Base-by-base conservation (phyloP, 2,888 invertebrate genomes). In the Sphecodes monilicornis region DNA sequence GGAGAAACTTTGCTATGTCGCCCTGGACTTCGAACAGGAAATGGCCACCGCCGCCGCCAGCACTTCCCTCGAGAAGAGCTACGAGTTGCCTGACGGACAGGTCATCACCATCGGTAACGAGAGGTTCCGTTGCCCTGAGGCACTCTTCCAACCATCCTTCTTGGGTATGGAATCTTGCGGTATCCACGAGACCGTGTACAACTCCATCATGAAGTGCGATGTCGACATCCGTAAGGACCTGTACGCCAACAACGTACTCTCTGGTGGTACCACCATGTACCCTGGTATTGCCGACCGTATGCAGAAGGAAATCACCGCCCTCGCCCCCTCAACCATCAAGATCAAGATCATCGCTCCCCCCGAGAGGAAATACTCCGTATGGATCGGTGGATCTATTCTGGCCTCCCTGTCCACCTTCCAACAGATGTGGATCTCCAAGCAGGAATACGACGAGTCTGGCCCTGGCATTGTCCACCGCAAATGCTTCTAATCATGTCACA, bases 381-480 rank as follows among this genome's bases (percentile, higher is more conserved):
- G 98, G 99, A 99, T 99, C 96, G 99, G 99, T 95, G 99, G 99
- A 91, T 99, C 96, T 98, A 89, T 99, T 96, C 96, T 99, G 94
- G 98, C 98, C 80, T 98, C 98, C 39, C 96, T 99, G 91, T 97
- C 97, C 94, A 98, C 98, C 95, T 97, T 98, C 96, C 98, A 98
- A 32, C 98, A 97, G 95, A 98, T 98, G 97, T 99, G 98, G 98
- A 98, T 98, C 96, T 98, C 98, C 95, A 98, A 98, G 96, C 98
- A 98, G 96, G 98, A 99, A 96, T 99, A 99, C 96, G 98, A 98
- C 95, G 98, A 98, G 95, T 98, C 98, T 93, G 98, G 98, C 94
- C 98, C 98, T 89, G 97, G 98, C 95, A 98, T 98, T 95, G 98
- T 98, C 92, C 98, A 98, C 97, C 97, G 98, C 96, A 98, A 98